These are phyloP conservation scores for Tryphoninae sp. DNA, from an alignment of 2,888 invertebrate species.

Conservation along the genomic window DNA sequence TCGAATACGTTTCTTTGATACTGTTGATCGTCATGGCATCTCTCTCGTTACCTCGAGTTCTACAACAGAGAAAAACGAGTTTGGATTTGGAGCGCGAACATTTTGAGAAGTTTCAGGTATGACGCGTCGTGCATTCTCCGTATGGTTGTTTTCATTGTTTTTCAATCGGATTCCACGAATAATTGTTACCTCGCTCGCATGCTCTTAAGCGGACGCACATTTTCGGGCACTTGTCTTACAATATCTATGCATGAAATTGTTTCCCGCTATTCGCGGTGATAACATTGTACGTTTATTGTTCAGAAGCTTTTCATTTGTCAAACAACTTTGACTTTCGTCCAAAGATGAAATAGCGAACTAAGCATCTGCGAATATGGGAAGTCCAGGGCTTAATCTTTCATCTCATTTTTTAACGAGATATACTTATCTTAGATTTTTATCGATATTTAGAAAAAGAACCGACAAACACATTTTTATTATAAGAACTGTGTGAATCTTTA, in stretches of 20 bases:
- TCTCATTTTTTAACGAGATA: too few relatives aligned
- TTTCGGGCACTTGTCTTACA: not conserved
- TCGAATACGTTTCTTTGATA: slow-evolving; percentile 1
- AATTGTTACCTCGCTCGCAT: slow-evolving; percentile 15
- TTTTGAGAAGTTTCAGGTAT: slow-evolving; percentile 92
- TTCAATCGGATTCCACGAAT: slow-evolving; percentile 47
- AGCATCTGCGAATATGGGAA: too few relatives aligned
- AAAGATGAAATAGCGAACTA: too few relatives aligned
- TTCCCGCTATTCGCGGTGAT: not conserved
- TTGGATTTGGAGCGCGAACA: slow-evolving; percentile 90
- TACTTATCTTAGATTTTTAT: too few relatives aligned
- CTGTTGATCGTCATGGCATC: slow-evolving; percentile 85
- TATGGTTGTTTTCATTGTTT: slow-evolving; percentile 65
- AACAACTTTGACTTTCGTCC: not conserved
- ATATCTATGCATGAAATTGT: slow-evolving; percentile 33
- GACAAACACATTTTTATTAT: too few relatives aligned
- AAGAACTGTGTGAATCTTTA: too few relatives aligned
- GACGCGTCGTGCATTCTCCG: slow-evolving; percentile 61
- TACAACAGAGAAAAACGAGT: slow-evolving; percentile 89
- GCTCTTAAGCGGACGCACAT: not conserved
- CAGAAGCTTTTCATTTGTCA: not conserved
- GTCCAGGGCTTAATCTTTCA: too few relatives aligned
- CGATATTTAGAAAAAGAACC: too few relatives aligned
- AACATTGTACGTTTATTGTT: not conserved
- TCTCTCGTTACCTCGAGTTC: slow-evolving; percentile 87